Evolutionary conservation across 2,113 vertebrate species (phyloP).

Genomic region (Megalops atlanticus): DNA sequence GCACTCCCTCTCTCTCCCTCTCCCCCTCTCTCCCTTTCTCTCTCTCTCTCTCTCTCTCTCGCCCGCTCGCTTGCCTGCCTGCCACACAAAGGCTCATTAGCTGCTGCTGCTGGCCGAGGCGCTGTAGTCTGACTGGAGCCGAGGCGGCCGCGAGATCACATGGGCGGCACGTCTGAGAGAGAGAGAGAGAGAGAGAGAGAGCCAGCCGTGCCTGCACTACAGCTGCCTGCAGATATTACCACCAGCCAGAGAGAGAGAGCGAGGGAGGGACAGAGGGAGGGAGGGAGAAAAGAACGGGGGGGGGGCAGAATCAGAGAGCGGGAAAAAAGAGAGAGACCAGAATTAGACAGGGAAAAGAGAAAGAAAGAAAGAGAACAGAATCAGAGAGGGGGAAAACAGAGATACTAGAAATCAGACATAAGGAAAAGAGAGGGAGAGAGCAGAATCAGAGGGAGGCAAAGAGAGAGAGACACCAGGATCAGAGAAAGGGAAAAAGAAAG

Average conservation of each 20-base stretch:
- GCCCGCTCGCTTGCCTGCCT: conserved; percentile 31
- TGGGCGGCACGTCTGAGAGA: conserved; percentile 80
- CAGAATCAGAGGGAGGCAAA: background rate
- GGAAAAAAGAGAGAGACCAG: conserved; percentile 22
- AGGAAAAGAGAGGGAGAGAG: background rate
- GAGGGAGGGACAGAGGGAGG: background rate
- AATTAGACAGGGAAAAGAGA: conserved; percentile 8
- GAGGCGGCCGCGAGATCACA: conserved; percentile 82
- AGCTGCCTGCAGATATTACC: conserved; percentile 75
- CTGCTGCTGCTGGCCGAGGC: conserved; percentile 79
- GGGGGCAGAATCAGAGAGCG: background rate
- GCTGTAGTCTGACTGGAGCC: conserved; percentile 81
- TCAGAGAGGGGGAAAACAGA: background rate
- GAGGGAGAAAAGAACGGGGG: background rate
- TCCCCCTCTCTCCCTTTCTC: conserved; percentile 33
- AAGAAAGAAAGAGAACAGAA: background rate
- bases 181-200: too few species aligned
- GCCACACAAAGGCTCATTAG: conserved; percentile 91
- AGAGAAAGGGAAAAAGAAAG: conserved; percentile 2
- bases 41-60: conserved; percentile 30
- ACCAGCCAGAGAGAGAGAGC: conserved; percentile 57
- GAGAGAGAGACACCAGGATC: conserved; percentile 22
- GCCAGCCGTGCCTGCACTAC: conserved; percentile 75
- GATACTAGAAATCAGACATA: too few species aligned
- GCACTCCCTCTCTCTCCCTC: conserved; percentile 47